Base-by-base conservation (phyloP, 2,113 vertebrate genomes). In the Mellivora capensis region DNA sequence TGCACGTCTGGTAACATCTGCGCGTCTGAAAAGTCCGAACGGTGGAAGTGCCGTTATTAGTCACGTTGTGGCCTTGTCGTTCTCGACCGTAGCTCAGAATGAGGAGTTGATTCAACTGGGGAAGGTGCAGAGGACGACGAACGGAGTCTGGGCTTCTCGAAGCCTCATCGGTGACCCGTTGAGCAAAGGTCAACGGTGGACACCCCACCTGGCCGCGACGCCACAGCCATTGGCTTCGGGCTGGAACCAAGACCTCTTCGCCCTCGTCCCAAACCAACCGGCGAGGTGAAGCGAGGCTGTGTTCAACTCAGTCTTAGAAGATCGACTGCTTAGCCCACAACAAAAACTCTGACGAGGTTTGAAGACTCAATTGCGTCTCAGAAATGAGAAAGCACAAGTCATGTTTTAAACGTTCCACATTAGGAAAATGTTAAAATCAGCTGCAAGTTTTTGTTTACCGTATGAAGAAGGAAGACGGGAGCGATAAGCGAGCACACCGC, bases 151-250 rank as follows among this genome's bases (percentile, higher is more conserved):
- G 34, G 17, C 59, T 44, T 67, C 76, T 47, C 42, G 1, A 52
- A 21, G 0, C 0, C 1, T 1, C 44, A 6, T 18, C 6, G 1
- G 25, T 3, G 9, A 27, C 0, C 17, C 2, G 1, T 2, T 37
- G 2, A 20, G 31, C 34, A 15, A 27, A 49, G 39, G 4, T 11
- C 4, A 15, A 1, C 0, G 8, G 1, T 2, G 23, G 4, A 3
- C 8, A 1, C 64, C 57, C 3, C 54, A 3, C 39, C 72, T 67
- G 29, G 47, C 27, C 59, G 20, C 29, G 9, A 2, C 0, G 1
- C 11, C 0, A 6, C 25, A 3, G 4, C 54, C 4, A 1, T 18
- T 4, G 1, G 0, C 4, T 23, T 6, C 42, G 12, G 10, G 47
- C n/a, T 15, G 7, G 54, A 37, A 0, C 64, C 7, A 34, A 59